Conservation (phyloP, 2,888 invertebrate genomes). For the Microctonus brassicae region DNA sequence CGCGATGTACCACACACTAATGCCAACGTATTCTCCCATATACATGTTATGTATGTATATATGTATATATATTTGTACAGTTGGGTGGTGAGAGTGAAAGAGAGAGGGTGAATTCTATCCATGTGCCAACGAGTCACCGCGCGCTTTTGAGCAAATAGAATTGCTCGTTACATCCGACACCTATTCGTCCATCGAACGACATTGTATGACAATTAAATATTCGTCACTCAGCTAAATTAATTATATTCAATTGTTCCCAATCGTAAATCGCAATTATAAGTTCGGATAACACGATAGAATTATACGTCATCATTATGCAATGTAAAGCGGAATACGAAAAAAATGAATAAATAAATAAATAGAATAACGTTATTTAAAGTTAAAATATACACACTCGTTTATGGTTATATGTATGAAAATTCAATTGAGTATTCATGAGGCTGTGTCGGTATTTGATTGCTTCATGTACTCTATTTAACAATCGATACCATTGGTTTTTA, state of each 20-base stretch:
- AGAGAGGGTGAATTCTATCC: not conserved
- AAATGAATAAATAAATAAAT: not conserved
- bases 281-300: not conserved
- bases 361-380: not conserved
- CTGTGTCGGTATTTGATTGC: too few relatives aligned
- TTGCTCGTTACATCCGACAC: constrained; percentile 53
- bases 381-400: too few relatives aligned
- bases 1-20: not conserved
- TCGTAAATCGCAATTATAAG: not conserved
- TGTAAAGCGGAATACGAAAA: not conserved
- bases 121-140: constrained; percentile 25
- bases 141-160: constrained; percentile 52
- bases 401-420: too few relatives aligned
- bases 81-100: too few relatives aligned
- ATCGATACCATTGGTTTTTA: too few relatives aligned
- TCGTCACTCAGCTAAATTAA: constrained; percentile 58
- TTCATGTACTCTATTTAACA: too few relatives aligned
- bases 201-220: constrained; percentile 53
- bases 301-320: not conserved
- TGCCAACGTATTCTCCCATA: not conserved
- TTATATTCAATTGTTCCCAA: constrained; percentile 59
- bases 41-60: not conserved
- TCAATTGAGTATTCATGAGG: too few relatives aligned
- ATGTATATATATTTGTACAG: not conserved
- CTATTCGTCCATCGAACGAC: constrained; percentile 61